phyloP scores from a whole-genome alignment of 1,140 invertebrate species.

The Tribolium madens region DNA sequence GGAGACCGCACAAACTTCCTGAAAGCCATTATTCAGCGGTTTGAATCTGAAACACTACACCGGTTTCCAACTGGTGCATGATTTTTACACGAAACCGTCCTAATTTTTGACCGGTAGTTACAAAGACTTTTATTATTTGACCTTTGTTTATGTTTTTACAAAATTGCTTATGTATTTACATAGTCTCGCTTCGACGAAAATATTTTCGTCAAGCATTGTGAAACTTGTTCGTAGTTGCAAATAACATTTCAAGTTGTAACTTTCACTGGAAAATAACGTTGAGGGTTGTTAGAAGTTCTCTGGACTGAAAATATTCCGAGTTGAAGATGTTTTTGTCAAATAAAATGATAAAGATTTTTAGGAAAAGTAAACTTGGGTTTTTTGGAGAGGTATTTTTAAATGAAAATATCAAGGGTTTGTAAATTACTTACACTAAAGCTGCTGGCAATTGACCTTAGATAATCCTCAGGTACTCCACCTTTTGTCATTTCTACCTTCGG shows the following conservation, averaged over 20 bases:
- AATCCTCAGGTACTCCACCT: too few relatives aligned
- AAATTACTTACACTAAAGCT: too few relatives aligned
- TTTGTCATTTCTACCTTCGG: too few relatives aligned
- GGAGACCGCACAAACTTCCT: too few relatives aligned
- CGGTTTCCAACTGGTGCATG: neutral
- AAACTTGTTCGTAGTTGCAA: neutral
- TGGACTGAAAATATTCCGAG: neutral
- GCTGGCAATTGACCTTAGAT: too few relatives aligned
- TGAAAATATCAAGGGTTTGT: too few relatives aligned
- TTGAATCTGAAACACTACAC: neutral
- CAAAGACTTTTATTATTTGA: neutral
- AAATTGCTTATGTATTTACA: neutral
- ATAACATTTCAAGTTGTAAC: neutral
- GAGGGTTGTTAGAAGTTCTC: neutral
- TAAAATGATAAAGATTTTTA: neutral
- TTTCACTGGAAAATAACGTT: neutral
- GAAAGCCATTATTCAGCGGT: neutral
- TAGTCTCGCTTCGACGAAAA: neutral
- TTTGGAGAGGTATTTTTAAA: too few relatives aligned
- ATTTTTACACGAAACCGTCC: too few relatives aligned
- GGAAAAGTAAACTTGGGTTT: too few relatives aligned
- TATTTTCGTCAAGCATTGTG: neutral
- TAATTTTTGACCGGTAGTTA: neutral
- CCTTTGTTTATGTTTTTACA: neutral
- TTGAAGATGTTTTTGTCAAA: neutral